Conservation (phyloP, 2,888 invertebrate species). For the Chironomus tentans region DNA sequence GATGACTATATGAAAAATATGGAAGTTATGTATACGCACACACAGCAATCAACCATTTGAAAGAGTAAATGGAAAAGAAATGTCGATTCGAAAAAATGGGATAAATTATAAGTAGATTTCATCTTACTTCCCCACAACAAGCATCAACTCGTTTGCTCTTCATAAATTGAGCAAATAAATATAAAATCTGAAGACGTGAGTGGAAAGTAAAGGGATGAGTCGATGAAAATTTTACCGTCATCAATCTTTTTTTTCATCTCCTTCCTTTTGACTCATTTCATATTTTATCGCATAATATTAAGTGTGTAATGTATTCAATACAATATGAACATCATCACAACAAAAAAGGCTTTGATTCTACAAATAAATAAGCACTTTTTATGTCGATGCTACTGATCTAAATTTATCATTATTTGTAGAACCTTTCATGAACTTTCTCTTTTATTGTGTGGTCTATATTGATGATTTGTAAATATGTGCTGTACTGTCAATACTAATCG, state of each 20-base stretch:
- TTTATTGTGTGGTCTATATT: neutral
- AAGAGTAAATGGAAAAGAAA: conserved; percentile 16
- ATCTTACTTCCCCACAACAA: neutral
- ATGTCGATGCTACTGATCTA: neutral
- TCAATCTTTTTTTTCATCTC: conserved; percentile 19
- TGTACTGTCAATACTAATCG: neutral
- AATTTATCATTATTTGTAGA: too few relatives aligned
- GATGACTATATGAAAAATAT: neutral
- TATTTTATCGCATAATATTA: too few relatives aligned
- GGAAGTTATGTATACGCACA: neutral
- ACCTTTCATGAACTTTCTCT: neutral
- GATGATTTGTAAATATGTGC: too few relatives aligned
- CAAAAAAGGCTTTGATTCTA: neutral
- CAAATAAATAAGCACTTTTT: too few relatives aligned
- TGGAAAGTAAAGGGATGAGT: neutral
- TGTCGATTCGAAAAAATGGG: conserved; percentile 17
- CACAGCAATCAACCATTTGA: neutral
- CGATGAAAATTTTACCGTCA: conserved; percentile 16
- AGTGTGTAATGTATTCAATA: neutral
- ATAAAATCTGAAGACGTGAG: neutral
- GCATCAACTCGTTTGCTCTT: neutral
- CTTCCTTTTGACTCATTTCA: neutral
- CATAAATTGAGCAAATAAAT: neutral
- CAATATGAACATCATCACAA: neutral
- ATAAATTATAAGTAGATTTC: conserved; percentile 18